These are phyloP conservation scores for Heterodera carotae DNA, from an alignment of 1,140 invertebrate species.

Conservation along the genomic window DNA sequence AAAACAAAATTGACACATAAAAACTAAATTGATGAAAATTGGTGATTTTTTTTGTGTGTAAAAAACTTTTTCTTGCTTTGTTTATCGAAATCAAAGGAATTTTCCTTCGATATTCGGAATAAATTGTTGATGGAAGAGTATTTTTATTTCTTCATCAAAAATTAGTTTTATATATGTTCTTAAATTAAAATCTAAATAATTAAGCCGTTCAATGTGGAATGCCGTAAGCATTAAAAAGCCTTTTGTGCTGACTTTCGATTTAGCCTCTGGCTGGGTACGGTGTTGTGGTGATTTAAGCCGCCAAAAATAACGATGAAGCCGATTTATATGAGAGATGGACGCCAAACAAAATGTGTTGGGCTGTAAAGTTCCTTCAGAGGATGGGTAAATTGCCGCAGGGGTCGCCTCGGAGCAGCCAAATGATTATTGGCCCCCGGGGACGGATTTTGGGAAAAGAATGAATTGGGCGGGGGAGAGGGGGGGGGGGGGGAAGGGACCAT, in stretches of 20 bases:
- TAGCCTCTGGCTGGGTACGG: not conserved
- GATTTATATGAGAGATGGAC: not conserved
- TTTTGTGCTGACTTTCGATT: not conserved
- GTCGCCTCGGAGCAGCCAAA: not conserved
- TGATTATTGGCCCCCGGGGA: not conserved
- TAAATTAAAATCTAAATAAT: no score
- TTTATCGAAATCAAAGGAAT: no score
- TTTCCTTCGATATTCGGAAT: no score
- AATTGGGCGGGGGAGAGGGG: not conserved
- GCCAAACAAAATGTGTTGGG: not conserved
- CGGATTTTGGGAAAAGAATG: not conserved
- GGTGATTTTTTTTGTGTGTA: no score
- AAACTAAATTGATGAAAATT: no score
- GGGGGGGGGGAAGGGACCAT: not conserved
- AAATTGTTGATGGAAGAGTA: no score
- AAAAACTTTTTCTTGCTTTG: no score
- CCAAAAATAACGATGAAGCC: not conserved
- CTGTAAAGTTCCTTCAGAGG: not conserved
- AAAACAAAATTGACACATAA: no score
- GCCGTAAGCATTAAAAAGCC: not conserved
- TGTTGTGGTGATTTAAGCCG: not conserved
- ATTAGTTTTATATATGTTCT: no score
- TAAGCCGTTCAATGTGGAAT: no score
- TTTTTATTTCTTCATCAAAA: no score
- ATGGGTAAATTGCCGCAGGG: conserved; percentile 3